Conservation (phyloP, 2,888 invertebrate species). For the Drosophila gaucha region DNA sequence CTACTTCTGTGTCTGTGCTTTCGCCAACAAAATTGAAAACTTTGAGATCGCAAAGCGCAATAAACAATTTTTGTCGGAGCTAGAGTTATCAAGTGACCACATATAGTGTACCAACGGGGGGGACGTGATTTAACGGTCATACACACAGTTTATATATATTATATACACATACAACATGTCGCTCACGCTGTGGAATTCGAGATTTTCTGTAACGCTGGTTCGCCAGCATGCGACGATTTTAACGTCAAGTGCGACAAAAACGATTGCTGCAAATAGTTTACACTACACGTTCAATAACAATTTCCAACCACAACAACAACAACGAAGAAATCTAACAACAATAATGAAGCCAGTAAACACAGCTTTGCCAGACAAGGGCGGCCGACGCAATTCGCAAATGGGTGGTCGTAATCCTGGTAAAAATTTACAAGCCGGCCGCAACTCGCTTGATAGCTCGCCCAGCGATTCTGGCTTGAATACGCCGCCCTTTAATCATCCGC, state of each 20-base stretch:
- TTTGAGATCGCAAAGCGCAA: slow-evolving; percentile 17
- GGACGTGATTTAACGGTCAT: slow-evolving; percentile 30
- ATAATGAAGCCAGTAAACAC: slow-evolving; percentile 27
- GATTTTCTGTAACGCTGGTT: slow-evolving; percentile 73
- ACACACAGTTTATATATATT: slow-evolving; percentile 9
- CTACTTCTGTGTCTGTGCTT: slow-evolving; percentile 17
- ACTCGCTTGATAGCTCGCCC: slow-evolving; percentile 16
- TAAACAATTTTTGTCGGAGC: slow-evolving; percentile 25
- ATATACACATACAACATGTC: slow-evolving; percentile 54
- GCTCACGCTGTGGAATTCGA: slow-evolving; percentile 81
- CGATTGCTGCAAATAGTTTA: slow-evolving; percentile 20
- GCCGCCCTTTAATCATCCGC: slow-evolving; percentile 59
- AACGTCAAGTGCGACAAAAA: slow-evolving; percentile 46
- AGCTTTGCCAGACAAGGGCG: slow-evolving; percentile 10
- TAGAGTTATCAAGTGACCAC: background rate
- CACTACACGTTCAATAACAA: slow-evolving; percentile 25
- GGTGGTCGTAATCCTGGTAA: slow-evolving; percentile 3
- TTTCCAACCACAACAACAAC: slow-evolving; percentile 26
- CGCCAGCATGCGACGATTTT: slow-evolving; percentile 70
- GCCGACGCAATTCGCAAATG: slow-evolving; percentile 8
- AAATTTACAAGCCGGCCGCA: background rate
- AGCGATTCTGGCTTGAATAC: slow-evolving; percentile 25
- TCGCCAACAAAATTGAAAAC: slow-evolving; percentile 26
- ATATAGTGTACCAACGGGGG: background rate
- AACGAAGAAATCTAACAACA: slow-evolving; percentile 36